phyloP scores from a whole-genome alignment of 2,888 invertebrate species.

The Thereva unica region DNA sequence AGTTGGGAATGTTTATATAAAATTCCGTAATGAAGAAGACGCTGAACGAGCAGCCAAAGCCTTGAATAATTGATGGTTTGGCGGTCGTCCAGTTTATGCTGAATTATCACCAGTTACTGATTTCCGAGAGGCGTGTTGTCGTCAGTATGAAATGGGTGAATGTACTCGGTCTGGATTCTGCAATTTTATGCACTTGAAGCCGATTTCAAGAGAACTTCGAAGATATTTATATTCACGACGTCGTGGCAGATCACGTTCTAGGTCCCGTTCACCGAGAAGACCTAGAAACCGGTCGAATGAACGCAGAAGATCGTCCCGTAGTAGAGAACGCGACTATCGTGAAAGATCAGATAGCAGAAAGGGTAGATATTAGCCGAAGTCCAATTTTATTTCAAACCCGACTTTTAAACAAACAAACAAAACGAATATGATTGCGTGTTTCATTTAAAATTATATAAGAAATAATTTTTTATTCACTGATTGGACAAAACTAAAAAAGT shows the following conservation, averaged over 20 bases:
- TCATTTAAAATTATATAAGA: too few relatives aligned
- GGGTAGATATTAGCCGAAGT: conserved; percentile 47
- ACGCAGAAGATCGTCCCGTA: conserved; percentile 53
- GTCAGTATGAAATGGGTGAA: conserved; percentile 99
- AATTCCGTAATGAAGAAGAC: conserved; percentile 97
- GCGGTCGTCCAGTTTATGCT: conserved; percentile 96
- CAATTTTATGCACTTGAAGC: conserved; percentile 99
- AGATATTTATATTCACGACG: conserved; percentile 77
- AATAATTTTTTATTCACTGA: too few relatives aligned
- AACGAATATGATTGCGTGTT: too few relatives aligned
- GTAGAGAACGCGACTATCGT: conserved; percentile 51
- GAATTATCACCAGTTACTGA: conserved; percentile 99
- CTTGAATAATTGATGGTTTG: conserved; percentile 98
- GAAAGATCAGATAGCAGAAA: conserved; percentile 47
- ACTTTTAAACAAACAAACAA: too few relatives aligned
- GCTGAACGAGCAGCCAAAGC: conserved; percentile 97
- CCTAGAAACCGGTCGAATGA: conserved; percentile 54
- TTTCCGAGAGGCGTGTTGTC: conserved; percentile 98
- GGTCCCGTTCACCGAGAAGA: conserved; percentile 55
- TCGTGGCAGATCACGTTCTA: conserved; percentile 59
- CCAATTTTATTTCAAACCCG: not conserved
- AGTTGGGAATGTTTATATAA: conserved; percentile 99
- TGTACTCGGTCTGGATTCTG: conserved; percentile 99
- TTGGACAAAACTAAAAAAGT: too few relatives aligned
- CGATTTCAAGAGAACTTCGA: conserved; percentile 92